phyloP scores from a whole-genome alignment of 2,113 vertebrate genomes.

The Lasiurus cinereus region DNA sequence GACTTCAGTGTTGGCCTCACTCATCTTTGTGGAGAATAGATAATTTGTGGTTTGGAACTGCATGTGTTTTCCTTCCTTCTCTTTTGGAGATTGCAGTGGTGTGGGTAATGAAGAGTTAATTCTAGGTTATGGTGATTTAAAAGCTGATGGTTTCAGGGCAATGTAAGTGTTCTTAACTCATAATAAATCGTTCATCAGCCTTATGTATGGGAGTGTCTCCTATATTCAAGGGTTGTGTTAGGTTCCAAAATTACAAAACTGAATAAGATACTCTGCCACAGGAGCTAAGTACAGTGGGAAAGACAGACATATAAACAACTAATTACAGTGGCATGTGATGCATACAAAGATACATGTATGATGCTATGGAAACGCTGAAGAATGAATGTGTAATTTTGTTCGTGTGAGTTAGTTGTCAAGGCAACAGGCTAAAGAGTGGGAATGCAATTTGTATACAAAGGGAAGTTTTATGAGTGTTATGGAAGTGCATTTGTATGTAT shows the following conservation, averaged over 20 bases:
- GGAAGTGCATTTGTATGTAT: not conserved
- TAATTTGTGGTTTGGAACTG: not conserved
- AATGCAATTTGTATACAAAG: not conserved
- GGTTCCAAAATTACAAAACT: not conserved
- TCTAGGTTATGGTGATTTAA: not conserved
- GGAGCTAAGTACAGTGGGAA: not conserved
- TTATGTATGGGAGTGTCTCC: not conserved
- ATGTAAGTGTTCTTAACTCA: not conserved
- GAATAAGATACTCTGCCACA: not conserved
- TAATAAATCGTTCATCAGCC: not conserved
- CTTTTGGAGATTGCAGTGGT: not conserved
- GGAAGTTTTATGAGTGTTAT: not conserved
- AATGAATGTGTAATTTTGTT: slow-evolving; percentile 33
- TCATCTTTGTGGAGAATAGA: not conserved
- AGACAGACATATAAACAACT: not conserved
- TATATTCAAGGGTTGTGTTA: not conserved
- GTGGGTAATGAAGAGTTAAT: slow-evolving; percentile 22
- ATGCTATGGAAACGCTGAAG: not conserved
- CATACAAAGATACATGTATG: not conserved
- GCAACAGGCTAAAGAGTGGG: not conserved
- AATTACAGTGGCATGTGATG: not conserved
- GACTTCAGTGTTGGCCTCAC: not conserved
- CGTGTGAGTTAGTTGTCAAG: slow-evolving; percentile 45
- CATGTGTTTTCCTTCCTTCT: not conserved
- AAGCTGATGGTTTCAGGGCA: not conserved